A percentile compares a stretch with the other conserved stretches of the same genome.
These are phyloP conservation scores for Archocentrus centrarchus DNA, from an alignment of 2,113 vertebrate genomes.

Conservation along the genomic window DNA sequence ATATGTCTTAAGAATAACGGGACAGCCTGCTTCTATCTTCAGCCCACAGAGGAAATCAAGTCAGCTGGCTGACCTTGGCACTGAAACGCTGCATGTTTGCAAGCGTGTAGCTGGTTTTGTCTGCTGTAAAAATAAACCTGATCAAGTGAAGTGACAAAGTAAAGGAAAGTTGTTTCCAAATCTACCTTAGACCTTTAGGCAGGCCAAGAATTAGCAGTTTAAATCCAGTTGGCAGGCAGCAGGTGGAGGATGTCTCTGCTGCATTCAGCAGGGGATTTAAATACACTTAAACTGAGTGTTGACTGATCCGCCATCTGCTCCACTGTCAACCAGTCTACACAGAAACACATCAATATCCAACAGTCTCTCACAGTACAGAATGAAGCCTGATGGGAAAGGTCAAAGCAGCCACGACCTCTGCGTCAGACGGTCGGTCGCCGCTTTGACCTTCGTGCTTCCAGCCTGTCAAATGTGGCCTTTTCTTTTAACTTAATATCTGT, in stretches of 20 bases:
- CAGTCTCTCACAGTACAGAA: background rate
- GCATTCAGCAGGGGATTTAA: background rate
- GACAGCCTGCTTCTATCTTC: background rate
- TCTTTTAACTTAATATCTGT: background rate
- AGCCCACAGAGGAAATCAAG: background rate
- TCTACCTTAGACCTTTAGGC: background rate
- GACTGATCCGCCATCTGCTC: slow-evolving; percentile 45
- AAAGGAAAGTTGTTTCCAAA: slow-evolving; percentile 9
- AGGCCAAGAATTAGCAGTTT: slow-evolving; percentile 19
- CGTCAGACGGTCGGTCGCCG: accelerated
- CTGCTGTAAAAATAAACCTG: slow-evolving; percentile 39
- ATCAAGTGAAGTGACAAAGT: background rate
- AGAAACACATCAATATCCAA: background rate
- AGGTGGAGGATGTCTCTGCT: background rate
- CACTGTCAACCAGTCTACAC: background rate
- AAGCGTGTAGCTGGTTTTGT: background rate
- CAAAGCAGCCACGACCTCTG: background rate
- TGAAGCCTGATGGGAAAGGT: background rate
- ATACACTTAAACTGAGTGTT: slow-evolving; percentile 16
- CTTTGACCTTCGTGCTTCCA: accelerated
- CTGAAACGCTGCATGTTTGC: background rate
- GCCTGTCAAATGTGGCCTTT: background rate
- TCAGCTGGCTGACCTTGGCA: background rate
- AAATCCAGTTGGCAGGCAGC: background rate
- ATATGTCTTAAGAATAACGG: background rate